Conservation (phyloP, 2,113 vertebrate species). For the Indri indri region DNA sequence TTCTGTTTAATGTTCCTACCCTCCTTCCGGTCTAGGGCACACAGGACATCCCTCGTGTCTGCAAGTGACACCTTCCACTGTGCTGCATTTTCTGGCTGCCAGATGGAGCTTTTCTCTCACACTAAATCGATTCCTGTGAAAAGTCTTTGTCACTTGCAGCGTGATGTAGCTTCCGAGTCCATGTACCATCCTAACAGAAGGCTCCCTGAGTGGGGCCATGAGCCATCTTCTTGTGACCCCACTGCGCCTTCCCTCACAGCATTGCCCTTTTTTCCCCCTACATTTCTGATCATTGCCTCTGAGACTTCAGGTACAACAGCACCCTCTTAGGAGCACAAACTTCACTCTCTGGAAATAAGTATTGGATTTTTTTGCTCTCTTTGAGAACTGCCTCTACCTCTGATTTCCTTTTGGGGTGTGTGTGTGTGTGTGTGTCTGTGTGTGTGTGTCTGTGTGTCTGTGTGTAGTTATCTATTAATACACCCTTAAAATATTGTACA, state of each 20-base stretch:
- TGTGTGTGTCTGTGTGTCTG: not conserved
- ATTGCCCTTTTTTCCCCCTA: not conserved
- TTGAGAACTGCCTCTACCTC: not conserved
- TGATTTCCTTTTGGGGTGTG: not conserved
- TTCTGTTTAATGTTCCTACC: not conserved
- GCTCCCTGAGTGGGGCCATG: accelerated
- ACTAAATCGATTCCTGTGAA: conserved; percentile 14
- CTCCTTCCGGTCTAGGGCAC: not conserved
- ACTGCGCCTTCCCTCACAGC: not conserved
- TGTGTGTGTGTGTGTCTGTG: not conserved
- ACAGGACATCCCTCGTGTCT: not conserved
- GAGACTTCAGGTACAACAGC: not conserved
- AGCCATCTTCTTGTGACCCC: not conserved
- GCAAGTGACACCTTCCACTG: not conserved
- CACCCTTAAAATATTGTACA: not conserved
- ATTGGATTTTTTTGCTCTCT: not conserved
- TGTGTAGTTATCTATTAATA: not conserved
- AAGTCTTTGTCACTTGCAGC: not conserved
- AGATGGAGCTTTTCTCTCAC: not conserved
- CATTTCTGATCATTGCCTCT: not conserved
- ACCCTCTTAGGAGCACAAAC: not conserved
- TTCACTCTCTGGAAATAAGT: not conserved
- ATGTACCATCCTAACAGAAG: not conserved
- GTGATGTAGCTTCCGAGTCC: not conserved
- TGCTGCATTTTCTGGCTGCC: not conserved